These are phyloP conservation scores for Delphinapterus leucas DNA, from an alignment of 2,113 vertebrate species.

Conservation along the genomic window DNA sequence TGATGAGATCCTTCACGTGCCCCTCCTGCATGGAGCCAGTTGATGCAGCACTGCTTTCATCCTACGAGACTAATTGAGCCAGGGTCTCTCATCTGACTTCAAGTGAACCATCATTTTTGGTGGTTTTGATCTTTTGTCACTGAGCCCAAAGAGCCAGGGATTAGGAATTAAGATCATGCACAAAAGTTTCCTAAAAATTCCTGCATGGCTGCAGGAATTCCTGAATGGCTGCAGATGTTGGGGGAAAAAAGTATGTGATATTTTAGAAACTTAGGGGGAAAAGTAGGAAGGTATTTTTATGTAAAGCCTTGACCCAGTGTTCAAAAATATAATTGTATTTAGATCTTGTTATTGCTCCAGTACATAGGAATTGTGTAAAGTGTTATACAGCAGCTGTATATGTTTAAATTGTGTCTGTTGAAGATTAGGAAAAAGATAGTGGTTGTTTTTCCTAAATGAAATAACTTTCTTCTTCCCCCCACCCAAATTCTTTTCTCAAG, in stretches of 20 bases:
- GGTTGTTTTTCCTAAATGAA: conserved; percentile 83
- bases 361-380: conserved; percentile 85
- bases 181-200: conserved; percentile 84
- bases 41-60: conserved; percentile 94
- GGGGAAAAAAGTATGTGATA: conserved; percentile 79
- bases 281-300: conserved; percentile 86
- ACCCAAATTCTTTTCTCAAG: conserved; percentile 82
- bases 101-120: conserved; percentile 81
- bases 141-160: conserved; percentile 88
- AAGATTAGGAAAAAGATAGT: conserved; percentile 82
- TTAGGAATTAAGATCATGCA: conserved; percentile 87
- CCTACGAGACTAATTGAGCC: conserved; percentile 97
- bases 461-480: conserved; percentile 69
- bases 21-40: conserved; percentile 99
- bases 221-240: conserved; percentile 82
- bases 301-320: conserved; percentile 86
- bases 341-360: conserved; percentile 83
- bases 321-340: conserved; percentile 81
- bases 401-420: conserved; percentile 82
- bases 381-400: conserved; percentile 81
- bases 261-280: conserved; percentile 83
- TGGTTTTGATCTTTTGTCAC: conserved; percentile 87
- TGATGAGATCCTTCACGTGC: conserved; percentile 99
- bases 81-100: conserved; percentile 81
- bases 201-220: conserved; percentile 74